Conservation (phyloP, 2,113 vertebrate species). For the Vimba vimba region DNA sequence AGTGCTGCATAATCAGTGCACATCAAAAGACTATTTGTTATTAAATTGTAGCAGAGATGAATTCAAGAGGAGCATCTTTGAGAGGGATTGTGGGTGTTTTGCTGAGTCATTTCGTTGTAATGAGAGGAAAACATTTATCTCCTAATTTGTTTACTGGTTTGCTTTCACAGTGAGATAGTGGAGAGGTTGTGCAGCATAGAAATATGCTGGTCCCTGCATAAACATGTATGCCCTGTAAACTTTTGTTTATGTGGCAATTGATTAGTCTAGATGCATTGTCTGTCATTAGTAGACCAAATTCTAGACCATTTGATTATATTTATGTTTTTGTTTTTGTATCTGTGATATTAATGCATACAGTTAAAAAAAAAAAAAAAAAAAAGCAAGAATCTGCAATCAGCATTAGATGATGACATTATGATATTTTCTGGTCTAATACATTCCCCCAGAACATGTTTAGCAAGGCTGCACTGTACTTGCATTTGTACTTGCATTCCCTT, state of each 20-base stretch:
- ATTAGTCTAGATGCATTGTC: background rate
- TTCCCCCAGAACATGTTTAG: background rate
- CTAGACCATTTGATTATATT: background rate
- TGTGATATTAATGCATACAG: no score
- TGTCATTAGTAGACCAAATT: background rate
- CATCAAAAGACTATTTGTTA: constrained; percentile 1
- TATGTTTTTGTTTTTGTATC: background rate
- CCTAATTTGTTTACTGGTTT: constrained; percentile 35
- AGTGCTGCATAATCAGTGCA: background rate
- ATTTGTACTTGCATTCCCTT: background rate
- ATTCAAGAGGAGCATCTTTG: constrained; percentile 3
- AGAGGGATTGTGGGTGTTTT: constrained; percentile 2
- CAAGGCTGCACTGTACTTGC: background rate
- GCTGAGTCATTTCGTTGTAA: constrained; percentile 21
- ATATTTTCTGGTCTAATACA: background rate
- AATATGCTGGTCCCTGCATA: constrained; percentile 10
- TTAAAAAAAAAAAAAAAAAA: background rate
- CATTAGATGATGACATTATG: background rate
- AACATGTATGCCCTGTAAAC: constrained; percentile 33
- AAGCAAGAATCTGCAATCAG: background rate
- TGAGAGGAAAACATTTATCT: constrained; percentile 6
- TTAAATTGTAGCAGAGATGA: background rate
- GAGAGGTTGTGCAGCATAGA: constrained; percentile 13
- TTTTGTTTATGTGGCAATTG: constrained; percentile 36
- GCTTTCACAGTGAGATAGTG: background rate